A percentile compares a stretch with the other conserved stretches of the same genome.
Evolutionary conservation across 2,113 vertebrate species (phyloP).

Genomic region (Catagonus wagneri): DNA sequence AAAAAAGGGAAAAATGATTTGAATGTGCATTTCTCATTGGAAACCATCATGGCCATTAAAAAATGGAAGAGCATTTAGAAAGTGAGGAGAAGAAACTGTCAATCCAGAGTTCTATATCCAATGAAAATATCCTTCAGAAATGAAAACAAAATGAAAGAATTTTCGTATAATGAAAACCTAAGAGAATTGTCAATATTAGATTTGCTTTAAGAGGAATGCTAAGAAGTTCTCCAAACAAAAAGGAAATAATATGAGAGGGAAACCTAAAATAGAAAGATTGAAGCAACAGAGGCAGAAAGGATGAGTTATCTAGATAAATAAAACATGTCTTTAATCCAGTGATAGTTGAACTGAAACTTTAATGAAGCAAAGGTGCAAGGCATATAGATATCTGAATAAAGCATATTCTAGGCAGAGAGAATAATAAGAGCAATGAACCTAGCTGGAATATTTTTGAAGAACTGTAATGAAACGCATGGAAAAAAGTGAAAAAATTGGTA

Average conservation of each 20-base stretch:
- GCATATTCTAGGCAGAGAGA: not conserved
- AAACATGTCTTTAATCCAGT: not conserved
- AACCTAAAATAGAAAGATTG: not conserved
- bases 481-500: not conserved
- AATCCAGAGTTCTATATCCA: not conserved
- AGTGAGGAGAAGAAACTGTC: not conserved
- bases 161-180: not conserved
- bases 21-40: not conserved
- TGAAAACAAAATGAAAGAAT: not conserved
- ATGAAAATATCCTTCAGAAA: conserved; percentile 4
- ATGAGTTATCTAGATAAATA: not conserved
- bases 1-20: not conserved
- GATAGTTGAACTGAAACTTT: not conserved
- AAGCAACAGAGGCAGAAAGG: not conserved
- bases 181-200: not conserved
- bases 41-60: not conserved
- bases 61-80: not conserved
- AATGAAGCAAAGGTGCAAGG: not conserved
- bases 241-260: not conserved
- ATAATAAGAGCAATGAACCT: not conserved
- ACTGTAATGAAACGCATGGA: not conserved
- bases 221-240: not conserved
- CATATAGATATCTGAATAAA: not conserved
- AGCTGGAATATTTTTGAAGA: not conserved
- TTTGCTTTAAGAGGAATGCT: not conserved